phyloP scores from a whole-genome alignment of 2,888 invertebrate species.

The Eupsilia transversa region DNA sequence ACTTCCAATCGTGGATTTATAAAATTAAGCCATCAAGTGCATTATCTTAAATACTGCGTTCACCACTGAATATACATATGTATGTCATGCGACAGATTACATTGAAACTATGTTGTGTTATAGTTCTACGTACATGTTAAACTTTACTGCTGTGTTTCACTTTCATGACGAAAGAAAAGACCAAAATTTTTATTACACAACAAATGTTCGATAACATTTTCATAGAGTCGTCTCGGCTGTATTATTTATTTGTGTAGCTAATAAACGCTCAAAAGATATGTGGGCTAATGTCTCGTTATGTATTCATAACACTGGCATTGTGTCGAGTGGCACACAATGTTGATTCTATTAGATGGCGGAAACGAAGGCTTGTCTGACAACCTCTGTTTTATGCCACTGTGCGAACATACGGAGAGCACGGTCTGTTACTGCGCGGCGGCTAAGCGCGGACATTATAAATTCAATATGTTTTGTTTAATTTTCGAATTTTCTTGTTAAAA shows the following conservation, averaged over 20 bases:
- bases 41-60: not conserved
- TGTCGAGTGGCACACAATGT: constrained; percentile 82
- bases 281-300: constrained; percentile 85
- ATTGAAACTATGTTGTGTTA: too few relatives aligned
- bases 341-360: constrained; percentile 85
- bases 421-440: not conserved
- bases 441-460: constrained; percentile 28
- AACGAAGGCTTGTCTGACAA: constrained; percentile 82
- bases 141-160: not conserved
- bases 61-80: not conserved
- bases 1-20: not conserved
- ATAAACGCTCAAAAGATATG: constrained; percentile 83
- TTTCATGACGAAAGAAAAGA: not conserved
- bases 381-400: constrained; percentile 75
- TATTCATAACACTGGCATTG: constrained; percentile 87
- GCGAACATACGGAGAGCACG: constrained; percentile 69
- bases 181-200: too few relatives aligned
- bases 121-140: not conserved
- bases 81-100: not conserved
- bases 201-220: not conserved
- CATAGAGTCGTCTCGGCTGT: not conserved
- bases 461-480: too few relatives aligned
- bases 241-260: constrained; percentile 80
- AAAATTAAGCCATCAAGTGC: not conserved
- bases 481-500: not conserved